Percentiles rank a stretch among this genome's conserved stretches.
Conservation (phyloP, 2,113 vertebrate species). For the Accipiter virgatus region DNA sequence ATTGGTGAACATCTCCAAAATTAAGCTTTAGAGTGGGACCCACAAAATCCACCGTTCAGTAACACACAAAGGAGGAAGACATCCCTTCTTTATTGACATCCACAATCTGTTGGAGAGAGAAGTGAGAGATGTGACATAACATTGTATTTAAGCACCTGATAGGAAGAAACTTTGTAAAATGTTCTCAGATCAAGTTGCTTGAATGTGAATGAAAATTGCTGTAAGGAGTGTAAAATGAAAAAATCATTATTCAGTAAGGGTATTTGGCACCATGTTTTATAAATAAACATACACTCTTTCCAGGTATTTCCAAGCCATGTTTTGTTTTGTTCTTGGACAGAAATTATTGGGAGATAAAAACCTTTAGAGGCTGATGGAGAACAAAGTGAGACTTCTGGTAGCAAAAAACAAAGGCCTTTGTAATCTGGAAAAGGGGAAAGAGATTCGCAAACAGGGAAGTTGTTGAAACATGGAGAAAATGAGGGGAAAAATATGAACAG, state of each 20-base stretch:
- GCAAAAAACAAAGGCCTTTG: background rate
- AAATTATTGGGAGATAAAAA: background rate
- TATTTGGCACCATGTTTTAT: background rate
- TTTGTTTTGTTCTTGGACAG: background rate
- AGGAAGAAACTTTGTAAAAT: background rate
- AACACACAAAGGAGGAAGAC: accelerated
- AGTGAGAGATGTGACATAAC: background rate
- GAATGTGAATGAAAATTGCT: background rate
- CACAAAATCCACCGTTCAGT: background rate
- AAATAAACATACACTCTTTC: background rate
- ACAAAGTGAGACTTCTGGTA: background rate
- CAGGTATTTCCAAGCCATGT: background rate
- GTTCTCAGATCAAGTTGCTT: background rate
- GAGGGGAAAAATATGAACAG: background rate
- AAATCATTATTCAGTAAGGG: background rate
- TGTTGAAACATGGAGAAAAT: background rate
- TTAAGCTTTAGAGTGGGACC: background rate
- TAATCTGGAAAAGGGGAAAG: background rate
- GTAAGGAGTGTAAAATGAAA: background rate
- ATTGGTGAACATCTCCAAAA: background rate
- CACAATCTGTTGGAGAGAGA: background rate
- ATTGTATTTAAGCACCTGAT: background rate
- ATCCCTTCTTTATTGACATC: background rate
- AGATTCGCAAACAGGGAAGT: background rate
- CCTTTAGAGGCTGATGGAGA: background rate